Evolutionary conservation across 2,113 vertebrate genomes (phyloP).

Genomic region (Athene cunicularia): DNA sequence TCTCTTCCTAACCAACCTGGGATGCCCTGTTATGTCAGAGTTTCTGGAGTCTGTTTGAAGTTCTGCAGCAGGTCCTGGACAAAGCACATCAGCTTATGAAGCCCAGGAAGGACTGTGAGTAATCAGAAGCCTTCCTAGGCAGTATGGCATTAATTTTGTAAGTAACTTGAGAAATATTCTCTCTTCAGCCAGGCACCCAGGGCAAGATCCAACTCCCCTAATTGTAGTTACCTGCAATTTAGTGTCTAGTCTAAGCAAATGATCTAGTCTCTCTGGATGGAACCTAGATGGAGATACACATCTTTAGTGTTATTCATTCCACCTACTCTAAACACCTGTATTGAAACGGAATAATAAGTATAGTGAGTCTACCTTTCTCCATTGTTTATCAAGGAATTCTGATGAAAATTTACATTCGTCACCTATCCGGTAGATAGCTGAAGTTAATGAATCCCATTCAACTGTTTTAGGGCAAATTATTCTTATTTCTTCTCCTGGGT

Average conservation of each 20-base stretch:
- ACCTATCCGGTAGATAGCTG: background rate
- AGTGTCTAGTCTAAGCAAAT: background rate
- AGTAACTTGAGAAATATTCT: background rate
- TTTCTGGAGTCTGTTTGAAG: background rate
- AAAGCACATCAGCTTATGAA: background rate
- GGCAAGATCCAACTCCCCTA: background rate
- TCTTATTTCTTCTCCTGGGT: background rate
- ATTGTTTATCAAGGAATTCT: background rate
- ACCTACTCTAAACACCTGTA: background rate
- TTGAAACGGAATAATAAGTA: background rate
- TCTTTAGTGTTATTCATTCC: background rate
- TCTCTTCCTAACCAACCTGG: background rate
- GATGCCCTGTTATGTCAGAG: background rate
- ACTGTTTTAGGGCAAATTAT: background rate
- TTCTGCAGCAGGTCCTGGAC: background rate
- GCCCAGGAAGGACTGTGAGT: background rate
- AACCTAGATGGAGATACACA: background rate
- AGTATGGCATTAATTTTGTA: background rate
- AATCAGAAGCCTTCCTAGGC: background rate
- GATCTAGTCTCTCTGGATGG: background rate
- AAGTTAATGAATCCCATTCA: background rate
- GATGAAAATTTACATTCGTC: background rate
- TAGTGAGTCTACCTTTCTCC: background rate
- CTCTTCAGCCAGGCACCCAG: background rate
- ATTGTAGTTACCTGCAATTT: constrained; percentile 1